A percentile compares a stretch with the other conserved stretches of the same genome.
These are phyloP conservation scores for Tenualosa thibaudeaui DNA, from an alignment of 2,797 vertebrate genomes.

Conservation along the genomic window DNA sequence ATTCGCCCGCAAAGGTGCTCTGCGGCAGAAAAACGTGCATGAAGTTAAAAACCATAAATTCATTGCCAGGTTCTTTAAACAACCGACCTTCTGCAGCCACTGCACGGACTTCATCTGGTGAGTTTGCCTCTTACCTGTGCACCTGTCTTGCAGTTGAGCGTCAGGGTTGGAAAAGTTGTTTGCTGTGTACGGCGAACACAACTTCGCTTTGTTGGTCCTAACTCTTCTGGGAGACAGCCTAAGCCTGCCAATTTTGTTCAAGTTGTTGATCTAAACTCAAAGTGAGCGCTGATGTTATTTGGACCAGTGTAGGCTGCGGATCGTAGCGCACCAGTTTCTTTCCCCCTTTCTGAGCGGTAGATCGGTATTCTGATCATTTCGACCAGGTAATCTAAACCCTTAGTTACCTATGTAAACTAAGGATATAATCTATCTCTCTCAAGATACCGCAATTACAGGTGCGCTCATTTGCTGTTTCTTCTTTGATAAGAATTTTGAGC, in stretches of 20 bases:
- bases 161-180: slow-evolving; percentile 2
- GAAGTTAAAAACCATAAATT: slow-evolving; percentile 95
- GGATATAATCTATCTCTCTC: background rate
- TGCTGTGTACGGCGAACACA: background rate
- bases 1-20: slow-evolving; percentile 89
- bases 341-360: background rate
- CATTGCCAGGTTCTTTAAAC: slow-evolving; percentile 90
- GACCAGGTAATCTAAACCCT: background rate
- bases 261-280: background rate
- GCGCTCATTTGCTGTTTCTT: background rate
- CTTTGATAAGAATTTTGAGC: background rate
- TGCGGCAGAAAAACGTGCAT: slow-evolving; percentile 93
- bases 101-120: slow-evolving; percentile 96
- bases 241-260: too few relatives aligned
- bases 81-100: slow-evolving; percentile 92
- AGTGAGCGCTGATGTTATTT: background rate
- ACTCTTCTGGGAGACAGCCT: background rate
- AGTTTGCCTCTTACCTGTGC: slow-evolving; percentile 52
- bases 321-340: background rate
- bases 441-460: background rate
- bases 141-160: background rate
- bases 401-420: slow-evolving; percentile 2
- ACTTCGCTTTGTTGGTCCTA: background rate
- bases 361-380: background rate
- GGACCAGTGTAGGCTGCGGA: background rate